phyloP scores from a whole-genome alignment of 2,888 invertebrate species.

The Ochropleura plecta region DNA sequence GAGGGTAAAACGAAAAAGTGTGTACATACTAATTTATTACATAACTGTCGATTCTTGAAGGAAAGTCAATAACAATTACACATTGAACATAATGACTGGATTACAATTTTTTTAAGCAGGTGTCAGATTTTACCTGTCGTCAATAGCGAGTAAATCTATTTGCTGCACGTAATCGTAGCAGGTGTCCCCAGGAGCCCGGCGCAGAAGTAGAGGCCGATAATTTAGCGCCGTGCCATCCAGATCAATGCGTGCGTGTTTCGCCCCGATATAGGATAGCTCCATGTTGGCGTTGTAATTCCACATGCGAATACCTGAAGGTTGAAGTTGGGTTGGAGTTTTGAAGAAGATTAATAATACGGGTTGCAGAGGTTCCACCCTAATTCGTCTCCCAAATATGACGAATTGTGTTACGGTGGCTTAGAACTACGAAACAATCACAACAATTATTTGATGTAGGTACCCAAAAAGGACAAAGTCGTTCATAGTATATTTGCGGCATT shows the following conservation, averaged over 20 bases:
- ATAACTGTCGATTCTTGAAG: no score
- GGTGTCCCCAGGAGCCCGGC: constrained; percentile 94
- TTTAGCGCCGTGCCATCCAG: constrained; percentile 82
- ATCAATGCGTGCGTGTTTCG: constrained; percentile 85
- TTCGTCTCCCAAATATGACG: background rate
- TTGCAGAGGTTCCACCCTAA: background rate
- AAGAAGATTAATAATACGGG: background rate
- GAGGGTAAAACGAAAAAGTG: no score
- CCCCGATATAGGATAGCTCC: constrained; percentile 92
- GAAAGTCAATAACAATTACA: no score
- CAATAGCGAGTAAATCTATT: constrained; percentile 81
- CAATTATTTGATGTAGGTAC: background rate
- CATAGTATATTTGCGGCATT: background rate
- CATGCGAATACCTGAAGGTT: constrained; percentile 90
- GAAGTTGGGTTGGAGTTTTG: background rate
- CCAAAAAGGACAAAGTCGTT: background rate
- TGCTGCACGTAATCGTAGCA: constrained; percentile 95
- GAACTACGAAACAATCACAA: background rate
- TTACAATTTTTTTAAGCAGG: background rate
- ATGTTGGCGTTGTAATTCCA: constrained; percentile 96
- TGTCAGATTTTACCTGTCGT: constrained; percentile 75
- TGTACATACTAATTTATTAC: no score
- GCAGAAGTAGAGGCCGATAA: constrained; percentile 84
- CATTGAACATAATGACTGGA: no score
- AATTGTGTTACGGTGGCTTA: background rate